Evolutionary conservation across 2,888 invertebrate species (phyloP), one percentile per base, ranked within the genome.

Genomic region (Mythimna pallens): DNA sequence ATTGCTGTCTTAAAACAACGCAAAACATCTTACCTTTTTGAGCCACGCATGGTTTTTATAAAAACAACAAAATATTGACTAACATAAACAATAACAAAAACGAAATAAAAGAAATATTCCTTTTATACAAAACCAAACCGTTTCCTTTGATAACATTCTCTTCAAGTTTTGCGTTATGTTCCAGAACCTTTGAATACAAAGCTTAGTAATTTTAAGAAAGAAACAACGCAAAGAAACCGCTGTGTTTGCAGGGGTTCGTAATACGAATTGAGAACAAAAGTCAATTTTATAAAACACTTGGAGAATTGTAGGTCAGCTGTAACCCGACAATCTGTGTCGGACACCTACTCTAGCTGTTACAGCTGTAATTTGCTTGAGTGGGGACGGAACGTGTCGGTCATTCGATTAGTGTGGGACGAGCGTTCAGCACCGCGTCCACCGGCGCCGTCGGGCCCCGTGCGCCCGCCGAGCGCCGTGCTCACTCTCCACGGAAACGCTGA

Each of bases 321-420:
- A 81, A 84, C 86, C 76, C 80, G 81, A 76, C 80, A 88, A 88
- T 89, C 88, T 89, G 86, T 86, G 84, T 86, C 81, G 83, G 83
- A 88, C 87, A 85, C 85, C 84, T 84, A 81, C 85, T 86, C 83
- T 77, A 80, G 83, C 80, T 83, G 87, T 87, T 87, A 88, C 86
- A 85, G 86, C 81, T 82, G 88, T 87, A 89, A 90, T 90, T 90
- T 87, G 86, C 86, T 88, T 83, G 86, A 87, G 87, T 88, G 88
- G 84, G 86, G 80, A 83, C 76, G 80, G 82, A 76, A 87, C 84
- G 81, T 81, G 86, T 77, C 82, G 85, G 80, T 87, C 83, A 88
- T 87, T 88, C 84, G 87, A 88, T 89, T 88, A 89, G 87, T 83
- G 81, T 78, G 73, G 80, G 47, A 22, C 54, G 69, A 34, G 34